Percentiles rank a stretch among this genome's conserved stretches.
Evolutionary conservation across 2,888 invertebrate species (phyloP).

Genomic region (Drosophila borealis): DNA sequence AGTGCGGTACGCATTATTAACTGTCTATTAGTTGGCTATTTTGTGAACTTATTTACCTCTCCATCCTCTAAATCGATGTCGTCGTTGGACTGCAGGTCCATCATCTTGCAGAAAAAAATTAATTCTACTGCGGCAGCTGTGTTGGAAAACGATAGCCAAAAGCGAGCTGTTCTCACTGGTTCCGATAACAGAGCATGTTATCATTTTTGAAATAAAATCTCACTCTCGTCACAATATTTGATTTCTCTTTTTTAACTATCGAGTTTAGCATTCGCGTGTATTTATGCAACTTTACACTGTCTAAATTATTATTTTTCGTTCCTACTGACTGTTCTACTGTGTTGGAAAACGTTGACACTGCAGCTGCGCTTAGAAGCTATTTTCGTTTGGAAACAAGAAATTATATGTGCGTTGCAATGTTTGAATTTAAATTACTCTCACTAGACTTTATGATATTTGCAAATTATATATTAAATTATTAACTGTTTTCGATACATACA

Average conservation of each 20-base stretch:
- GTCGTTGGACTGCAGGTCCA: conserved; percentile 83
- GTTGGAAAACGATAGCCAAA: conserved; percentile 43
- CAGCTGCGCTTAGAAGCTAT: no score
- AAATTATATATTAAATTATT: no score
- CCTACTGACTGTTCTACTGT: no score
- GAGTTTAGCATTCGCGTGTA: no score
- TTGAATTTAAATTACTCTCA: no score
- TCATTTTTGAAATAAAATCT: neutral
- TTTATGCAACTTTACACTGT: no score
- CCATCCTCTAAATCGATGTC: conserved; percentile 88
- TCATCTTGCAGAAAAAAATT: conserved; percentile 64
- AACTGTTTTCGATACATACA: neutral
- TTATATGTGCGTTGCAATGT: no score
- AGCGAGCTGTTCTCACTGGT: conserved; percentile 17
- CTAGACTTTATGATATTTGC: no score
- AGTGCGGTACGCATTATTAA: neutral
- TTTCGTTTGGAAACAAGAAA: no score
- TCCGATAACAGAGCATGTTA: neutral
- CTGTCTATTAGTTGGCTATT: neutral
- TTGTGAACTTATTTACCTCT: conserved; percentile 86
- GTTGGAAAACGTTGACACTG: no score
- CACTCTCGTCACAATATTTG: neutral
- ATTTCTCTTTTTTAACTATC: no score
- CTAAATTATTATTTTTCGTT: no score
- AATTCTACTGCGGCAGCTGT: conserved; percentile 48